Evolutionary conservation across 2,797 vertebrate species (phyloP), one percentile per base, ranked within the genome.

Genomic region (Anas georgica): DNA sequence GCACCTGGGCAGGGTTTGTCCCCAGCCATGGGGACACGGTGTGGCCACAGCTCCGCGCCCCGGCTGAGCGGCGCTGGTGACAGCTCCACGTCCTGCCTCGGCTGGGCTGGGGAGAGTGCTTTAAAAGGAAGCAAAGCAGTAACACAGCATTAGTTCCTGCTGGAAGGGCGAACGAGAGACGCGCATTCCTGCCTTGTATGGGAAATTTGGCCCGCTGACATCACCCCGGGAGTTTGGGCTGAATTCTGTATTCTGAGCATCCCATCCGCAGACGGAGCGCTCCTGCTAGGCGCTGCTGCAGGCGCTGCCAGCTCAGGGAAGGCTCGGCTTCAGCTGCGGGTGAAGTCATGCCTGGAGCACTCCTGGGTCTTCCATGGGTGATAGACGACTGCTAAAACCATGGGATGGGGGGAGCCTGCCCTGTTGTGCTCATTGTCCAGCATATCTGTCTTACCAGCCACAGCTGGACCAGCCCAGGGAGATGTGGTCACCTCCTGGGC

Each of bases 91-190:
- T 1, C 8, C 0, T 58, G 83, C 50, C 77, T 93, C 35, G 28
- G 55, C 77, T 64, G 91, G 77, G 43, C 83, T 74, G 59, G 17
- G 10, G 43, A 90, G 64, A 95, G 94, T 45, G 1, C 96, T 96
- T 91, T 93, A 96, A 96, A 96, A 96, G 90, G 94, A 96, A 95
- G 90, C 91, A 80, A 25, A 93, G 88, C 91, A 86, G 82, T 10
- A 69, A 48, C 82, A 54, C 5, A 17, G 67, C 75, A 1, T 64
- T 37, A 41, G 78, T 83, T 92, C 92, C 77, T 68, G 72, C 91
- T 94, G 93, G 75, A 94, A 86, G 83, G 48, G 91, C 52, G 88
- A 56, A 82, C 0, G 14, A 68, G 85, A 17, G 68, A 74, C 31
- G 4, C 28, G 21, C 64, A 10, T 58, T 68, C 63, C 86, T 88